Evolutionary conservation across 2,888 invertebrate genomes (phyloP).

Genomic region (Lasioglossum morio): DNA sequence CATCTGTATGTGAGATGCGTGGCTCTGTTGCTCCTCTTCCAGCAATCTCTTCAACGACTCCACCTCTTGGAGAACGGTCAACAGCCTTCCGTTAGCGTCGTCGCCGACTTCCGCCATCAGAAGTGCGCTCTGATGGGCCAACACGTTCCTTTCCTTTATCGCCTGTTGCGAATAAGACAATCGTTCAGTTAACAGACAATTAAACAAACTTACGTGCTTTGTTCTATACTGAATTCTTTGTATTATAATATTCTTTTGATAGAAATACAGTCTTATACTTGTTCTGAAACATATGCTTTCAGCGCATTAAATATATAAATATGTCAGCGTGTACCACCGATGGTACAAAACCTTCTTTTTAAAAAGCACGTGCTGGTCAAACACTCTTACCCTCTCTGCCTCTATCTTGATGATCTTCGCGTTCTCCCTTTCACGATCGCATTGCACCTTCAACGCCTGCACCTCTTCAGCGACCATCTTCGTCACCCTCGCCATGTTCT

Average conservation of each 20-base stretch:
- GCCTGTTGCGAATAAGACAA: conserved; percentile 82
- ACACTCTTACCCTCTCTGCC: conserved; percentile 82
- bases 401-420: conserved; percentile 84
- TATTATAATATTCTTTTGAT: no score
- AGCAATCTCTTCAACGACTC: conserved; percentile 87
- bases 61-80: conserved; percentile 87
- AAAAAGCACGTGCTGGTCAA: background rate
- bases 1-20: conserved; percentile 86
- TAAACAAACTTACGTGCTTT: no score
- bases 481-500: conserved; percentile 88
- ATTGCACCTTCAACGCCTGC: conserved; percentile 87
- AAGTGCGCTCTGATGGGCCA: conserved; percentile 89
- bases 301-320: no score
- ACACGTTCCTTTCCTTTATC: conserved; percentile 88
- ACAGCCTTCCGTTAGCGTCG: conserved; percentile 85
- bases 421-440: conserved; percentile 88
- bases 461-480: conserved; percentile 89
- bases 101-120: conserved; percentile 88
- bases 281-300: no score
- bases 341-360: background rate
- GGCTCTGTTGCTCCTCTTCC: conserved; percentile 87
- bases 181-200: background rate
- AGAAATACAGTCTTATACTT: no score
- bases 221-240: no score
- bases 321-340: no score